Base-by-base conservation (phyloP, 2,797 vertebrate species). In the Protosalanx chinensis region DNA sequence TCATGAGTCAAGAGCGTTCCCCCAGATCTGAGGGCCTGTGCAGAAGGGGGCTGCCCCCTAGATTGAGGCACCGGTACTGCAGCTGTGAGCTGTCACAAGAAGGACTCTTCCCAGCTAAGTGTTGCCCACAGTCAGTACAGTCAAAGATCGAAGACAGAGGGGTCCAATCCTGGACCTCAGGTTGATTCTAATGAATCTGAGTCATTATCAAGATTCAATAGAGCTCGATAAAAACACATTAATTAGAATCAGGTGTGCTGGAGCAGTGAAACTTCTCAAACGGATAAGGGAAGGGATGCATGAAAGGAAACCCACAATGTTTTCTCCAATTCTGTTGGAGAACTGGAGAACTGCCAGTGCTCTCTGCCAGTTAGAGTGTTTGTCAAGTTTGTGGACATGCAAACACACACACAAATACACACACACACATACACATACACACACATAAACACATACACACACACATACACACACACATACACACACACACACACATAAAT, bases 1-100 rank as follows among this genome's bases (percentile, higher is more conserved):
- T 90, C 23, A 27, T 27, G 88, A 91, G 81, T 91, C 89, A 91
- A 79, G 79, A 85, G 73, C 59, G 16, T 70, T 81, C 76, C 58
- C 76, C 78, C 78, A 67, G 59, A 89, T 90, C 84, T 88, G 88
- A 85, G 84, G 81, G 76, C 81, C 85, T 79, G 84, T 83, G 87
- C 90, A 84, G 87, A 85, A 68, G 82, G 82, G 80, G 81, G 75
- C 80, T 88, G 88, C 89, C 87, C 84, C 89, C 79, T 79, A n/a
- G 90, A 84, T 84, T 85, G 76, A 81, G 78, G 76, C 79, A 80
- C 68, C 59, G 79, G 83, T 82, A 87, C 82, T 90, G 80, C 85
- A 88, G 58, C 76, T 4, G 37, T 51, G 57, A 51, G 73, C 30
- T 20, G n/a, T n/a, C 35, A 8, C 41, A 23, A 70, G 72, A 58